Evolutionary conservation across 92 coral and sea anemone genomes (phyloP).

Genomic region (Scolanthus callimorphus): DNA sequence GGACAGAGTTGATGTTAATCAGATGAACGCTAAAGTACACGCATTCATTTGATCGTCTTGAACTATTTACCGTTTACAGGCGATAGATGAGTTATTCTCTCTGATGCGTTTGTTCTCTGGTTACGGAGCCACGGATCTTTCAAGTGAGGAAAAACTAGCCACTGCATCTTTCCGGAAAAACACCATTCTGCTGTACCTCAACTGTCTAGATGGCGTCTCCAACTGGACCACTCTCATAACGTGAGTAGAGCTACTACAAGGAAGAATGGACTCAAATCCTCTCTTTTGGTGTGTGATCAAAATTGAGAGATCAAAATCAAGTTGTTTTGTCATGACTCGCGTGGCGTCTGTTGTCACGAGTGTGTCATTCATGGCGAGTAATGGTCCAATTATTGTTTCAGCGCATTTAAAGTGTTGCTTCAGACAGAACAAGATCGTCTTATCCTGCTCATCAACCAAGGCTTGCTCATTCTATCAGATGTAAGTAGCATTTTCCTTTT

Average conservation of each 20-base stretch:
- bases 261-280: too few relatives aligned
- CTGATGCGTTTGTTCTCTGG: constrained; percentile 93
- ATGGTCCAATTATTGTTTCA: too few relatives aligned
- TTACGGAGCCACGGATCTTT: constrained; percentile 50
- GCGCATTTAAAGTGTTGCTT: constrained; percentile 91
- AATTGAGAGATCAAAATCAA: too few relatives aligned
- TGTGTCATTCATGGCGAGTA: too few relatives aligned
- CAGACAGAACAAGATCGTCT: constrained; percentile 95
- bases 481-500: too few relatives aligned
- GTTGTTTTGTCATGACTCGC: too few relatives aligned
- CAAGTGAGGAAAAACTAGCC: constrained; percentile 60
- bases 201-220: constrained; percentile 88
- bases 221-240: constrained; percentile 94
- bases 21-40: too few relatives aligned
- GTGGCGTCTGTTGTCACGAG: too few relatives aligned
- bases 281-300: too few relatives aligned
- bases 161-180: constrained; percentile 72
- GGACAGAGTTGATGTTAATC: too few relatives aligned
- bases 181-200: constrained; percentile 87
- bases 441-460: constrained; percentile 87
- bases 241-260: too few relatives aligned
- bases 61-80: constrained; percentile 50
- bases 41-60: too few relatives aligned
- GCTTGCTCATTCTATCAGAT: constrained; percentile 83
- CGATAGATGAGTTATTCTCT: constrained; percentile 93